Percentiles rank a stretch among this genome's conserved stretches.
These are phyloP conservation scores for Galeopterus variegatus DNA, from an alignment of 2,113 vertebrate genomes.

Conservation along the genomic window DNA sequence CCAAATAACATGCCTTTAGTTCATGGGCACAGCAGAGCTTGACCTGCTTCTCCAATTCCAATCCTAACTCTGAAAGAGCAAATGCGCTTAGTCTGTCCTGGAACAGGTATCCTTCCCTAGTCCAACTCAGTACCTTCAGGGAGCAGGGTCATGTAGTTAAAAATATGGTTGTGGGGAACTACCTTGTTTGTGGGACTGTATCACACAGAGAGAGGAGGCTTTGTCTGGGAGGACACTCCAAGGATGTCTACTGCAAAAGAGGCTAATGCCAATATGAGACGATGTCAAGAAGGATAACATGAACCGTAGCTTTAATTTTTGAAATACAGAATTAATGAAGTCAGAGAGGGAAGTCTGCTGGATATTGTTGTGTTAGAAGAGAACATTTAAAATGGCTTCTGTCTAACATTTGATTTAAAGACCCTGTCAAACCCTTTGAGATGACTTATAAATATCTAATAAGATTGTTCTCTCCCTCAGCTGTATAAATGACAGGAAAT, in stretches of 20 bases:
- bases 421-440: background rate
- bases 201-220: background rate
- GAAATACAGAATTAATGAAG: constrained; percentile 38
- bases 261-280: background rate
- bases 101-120: background rate
- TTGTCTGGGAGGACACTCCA: background rate
- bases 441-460: constrained; percentile 41
- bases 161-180: background rate
- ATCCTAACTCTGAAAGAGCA: background rate
- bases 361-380: background rate
- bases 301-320: background rate
- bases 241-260: background rate
- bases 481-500: background rate
- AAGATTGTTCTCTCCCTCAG: background rate
- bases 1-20: background rate
- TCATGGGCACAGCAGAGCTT: background rate
- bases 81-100: background rate
- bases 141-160: background rate
- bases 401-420: constrained; percentile 39
- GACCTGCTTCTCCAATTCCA: background rate
- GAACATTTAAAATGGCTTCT: background rate
- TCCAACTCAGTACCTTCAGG: background rate
- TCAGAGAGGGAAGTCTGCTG: background rate
- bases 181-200: fast-evolving
- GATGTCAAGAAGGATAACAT: background rate